Evolutionary conservation across 2,113 vertebrate genomes (phyloP).

Genomic region (Syngnathoides biaculeatus): DNA sequence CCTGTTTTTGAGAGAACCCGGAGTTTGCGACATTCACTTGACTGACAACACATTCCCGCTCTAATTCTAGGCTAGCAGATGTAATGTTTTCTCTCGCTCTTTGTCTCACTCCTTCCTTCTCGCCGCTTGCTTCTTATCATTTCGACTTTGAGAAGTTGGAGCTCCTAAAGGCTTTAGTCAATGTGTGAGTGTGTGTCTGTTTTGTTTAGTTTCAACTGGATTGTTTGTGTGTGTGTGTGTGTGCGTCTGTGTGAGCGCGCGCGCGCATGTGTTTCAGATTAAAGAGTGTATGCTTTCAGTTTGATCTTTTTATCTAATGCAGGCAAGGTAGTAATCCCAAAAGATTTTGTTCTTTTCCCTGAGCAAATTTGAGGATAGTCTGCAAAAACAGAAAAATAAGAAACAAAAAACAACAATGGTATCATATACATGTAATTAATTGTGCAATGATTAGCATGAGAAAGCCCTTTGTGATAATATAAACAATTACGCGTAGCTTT

Average conservation of each 20-base stretch:
- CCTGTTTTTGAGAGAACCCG: slow-evolving; percentile 76
- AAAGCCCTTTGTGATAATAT: slow-evolving; percentile 32
- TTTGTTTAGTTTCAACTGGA: slow-evolving; percentile 49
- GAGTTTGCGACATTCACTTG: slow-evolving; percentile 71
- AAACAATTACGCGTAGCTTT: slow-evolving; percentile 38
- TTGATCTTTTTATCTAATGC: slow-evolving; percentile 70
- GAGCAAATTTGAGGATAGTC: slow-evolving; percentile 64
- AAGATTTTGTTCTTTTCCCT: slow-evolving; percentile 55
- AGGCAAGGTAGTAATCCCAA: slow-evolving; percentile 66
- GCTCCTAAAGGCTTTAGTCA: slow-evolving; percentile 69
- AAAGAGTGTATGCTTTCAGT: slow-evolving; percentile 66
- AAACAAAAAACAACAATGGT: slow-evolving; percentile 60
- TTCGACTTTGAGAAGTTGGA: slow-evolving; percentile 73
- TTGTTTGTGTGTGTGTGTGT: slow-evolving; percentile 35
- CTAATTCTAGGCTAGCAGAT: slow-evolving; percentile 75
- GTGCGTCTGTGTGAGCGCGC: slow-evolving; percentile 42
- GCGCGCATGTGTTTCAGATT: slow-evolving; percentile 52
- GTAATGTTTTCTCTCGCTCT: slow-evolving; percentile 56
- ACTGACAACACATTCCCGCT: slow-evolving; percentile 73
- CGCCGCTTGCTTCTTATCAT: slow-evolving; percentile 65
- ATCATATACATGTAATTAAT: slow-evolving; percentile 64
- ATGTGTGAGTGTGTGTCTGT: slow-evolving; percentile 39
- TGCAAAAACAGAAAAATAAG: slow-evolving; percentile 46
- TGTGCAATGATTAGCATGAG: slow-evolving; percentile 63
- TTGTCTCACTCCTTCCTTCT: slow-evolving; percentile 61